Base-by-base conservation (phyloP, 1,140 invertebrate species). In the Heliconius congener region DNA sequence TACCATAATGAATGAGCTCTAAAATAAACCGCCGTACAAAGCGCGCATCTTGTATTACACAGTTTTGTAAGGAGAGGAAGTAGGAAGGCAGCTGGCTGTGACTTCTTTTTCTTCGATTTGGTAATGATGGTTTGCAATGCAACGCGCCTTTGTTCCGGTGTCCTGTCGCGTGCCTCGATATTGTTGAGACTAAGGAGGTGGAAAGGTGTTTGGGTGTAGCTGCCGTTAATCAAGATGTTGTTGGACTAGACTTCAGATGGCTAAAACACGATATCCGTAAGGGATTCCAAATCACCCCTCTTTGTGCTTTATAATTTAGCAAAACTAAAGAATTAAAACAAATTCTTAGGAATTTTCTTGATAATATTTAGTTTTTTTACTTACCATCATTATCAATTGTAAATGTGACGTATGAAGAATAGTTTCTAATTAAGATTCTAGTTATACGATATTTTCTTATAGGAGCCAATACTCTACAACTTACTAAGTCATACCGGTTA, bases 71-170 rank as follows among this genome's bases (percentile, higher is more conserved):
- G 86, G 77, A 88, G 84, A 93, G 93, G 93, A 94, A 93, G 91
- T 94, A 89, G 91, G 91, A 91, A 91, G 91, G 91, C 91, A 93
- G 93, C 91, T 92, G 92, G 83, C 50, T 70, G 81, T 89, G 87
- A 89, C 89, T 92, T 90, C 88, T 91, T 91, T 89, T 89, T 88
- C 88, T 90, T 90, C 82, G 83, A 76, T 87, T 90, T 85, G 78
- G 88, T 94, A 93, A 94, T 94, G 91, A 94, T 93, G 92, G 91
- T 89, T 91, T 92, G 90, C 88, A 92, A 90, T 92, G 91, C 90
- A 92, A 86, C 86, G 84, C 84, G 83, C 86, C 83, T 89, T 94
- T 94, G 91, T 92, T 85, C 81, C 83, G 82, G 81, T 89, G 87
- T 90, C 90, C 87, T 93, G 93, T 93, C 93, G 93, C 93, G 93